Percentiles rank a stretch among this genome's conserved stretches.
Evolutionary conservation across 2,888 invertebrate species (phyloP).

Genomic region (Philereme transversata): DNA sequence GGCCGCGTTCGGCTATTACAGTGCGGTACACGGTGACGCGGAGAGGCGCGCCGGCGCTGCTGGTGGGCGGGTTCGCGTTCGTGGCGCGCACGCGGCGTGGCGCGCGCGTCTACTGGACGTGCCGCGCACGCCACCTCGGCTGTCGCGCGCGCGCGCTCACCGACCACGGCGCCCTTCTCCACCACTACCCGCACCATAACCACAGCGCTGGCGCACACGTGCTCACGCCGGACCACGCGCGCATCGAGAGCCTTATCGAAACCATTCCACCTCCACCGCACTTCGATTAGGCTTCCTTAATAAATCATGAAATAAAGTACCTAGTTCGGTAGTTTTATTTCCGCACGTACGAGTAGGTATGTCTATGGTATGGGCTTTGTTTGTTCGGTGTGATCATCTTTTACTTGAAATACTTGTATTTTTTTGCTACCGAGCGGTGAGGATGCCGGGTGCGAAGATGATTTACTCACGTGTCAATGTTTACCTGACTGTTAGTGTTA

Average conservation of each 20-base stretch:
- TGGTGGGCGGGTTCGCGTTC: slow-evolving; percentile 67
- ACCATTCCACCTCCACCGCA: slow-evolving; percentile 48
- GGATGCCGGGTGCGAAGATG: too few species aligned
- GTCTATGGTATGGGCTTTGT: too few species aligned
- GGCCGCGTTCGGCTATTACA: slow-evolving; percentile 38
- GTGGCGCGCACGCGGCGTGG: slow-evolving; percentile 75
- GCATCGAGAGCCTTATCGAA: slow-evolving; percentile 75
- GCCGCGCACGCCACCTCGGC: slow-evolving; percentile 62
- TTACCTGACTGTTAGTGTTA: too few species aligned
- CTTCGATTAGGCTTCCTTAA: neutral
- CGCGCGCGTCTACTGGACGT: slow-evolving; percentile 74
- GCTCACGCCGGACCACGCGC: slow-evolving; percentile 57
- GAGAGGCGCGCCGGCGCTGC: slow-evolving; percentile 72
- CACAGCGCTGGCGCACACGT: slow-evolving; percentile 58
- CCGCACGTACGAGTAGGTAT: too few species aligned
- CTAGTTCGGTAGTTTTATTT: slow-evolving; percentile 2
- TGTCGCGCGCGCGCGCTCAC: slow-evolving; percentile 73
- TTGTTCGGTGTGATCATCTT: too few species aligned
- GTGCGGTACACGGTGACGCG: slow-evolving; percentile 73
- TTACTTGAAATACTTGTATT: too few species aligned
- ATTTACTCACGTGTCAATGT: too few species aligned
- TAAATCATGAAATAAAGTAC: neutral
- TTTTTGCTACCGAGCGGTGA: too few species aligned
- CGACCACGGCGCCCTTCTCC: slow-evolving; percentile 58
- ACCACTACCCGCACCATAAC: slow-evolving; percentile 55